phyloP scores from a whole-genome alignment of 2,113 vertebrate genomes.

The rabbit (Oryctolagus cuniculus) region DNA sequence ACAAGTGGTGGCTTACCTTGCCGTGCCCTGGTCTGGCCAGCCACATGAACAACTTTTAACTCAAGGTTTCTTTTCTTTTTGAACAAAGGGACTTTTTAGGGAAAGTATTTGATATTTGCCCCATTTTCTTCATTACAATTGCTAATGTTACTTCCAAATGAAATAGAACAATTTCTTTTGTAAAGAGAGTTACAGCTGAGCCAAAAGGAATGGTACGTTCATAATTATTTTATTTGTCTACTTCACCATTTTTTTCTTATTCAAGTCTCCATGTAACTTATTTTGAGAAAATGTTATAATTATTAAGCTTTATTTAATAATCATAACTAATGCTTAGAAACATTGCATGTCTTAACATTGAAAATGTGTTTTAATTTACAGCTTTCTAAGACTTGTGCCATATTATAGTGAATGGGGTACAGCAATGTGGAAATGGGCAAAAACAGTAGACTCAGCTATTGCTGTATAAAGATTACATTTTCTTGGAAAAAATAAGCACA shows the following conservation, averaged over 20 bases:
- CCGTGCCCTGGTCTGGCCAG: too few species aligned
- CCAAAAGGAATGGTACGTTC: neutral
- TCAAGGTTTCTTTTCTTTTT: neutral
- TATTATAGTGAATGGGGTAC: neutral
- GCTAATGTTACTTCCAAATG: constrained; percentile 4
- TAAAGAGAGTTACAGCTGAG: neutral
- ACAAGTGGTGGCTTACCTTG: too few species aligned
- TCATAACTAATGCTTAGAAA: neutral
- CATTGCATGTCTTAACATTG: neutral
- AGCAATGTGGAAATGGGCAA: neutral
- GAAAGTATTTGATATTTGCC: neutral
- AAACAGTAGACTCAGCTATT: neutral
- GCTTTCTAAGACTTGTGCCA: neutral
- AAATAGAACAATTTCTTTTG: constrained; percentile 25
- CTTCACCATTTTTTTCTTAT: neutral
- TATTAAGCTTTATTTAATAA: constrained; percentile 17
- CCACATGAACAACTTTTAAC: neutral
- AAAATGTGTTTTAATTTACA: constrained; percentile 11
- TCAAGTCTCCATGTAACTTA: neutral
- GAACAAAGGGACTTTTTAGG: neutral
- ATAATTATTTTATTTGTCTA: neutral
- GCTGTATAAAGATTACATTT: neutral
- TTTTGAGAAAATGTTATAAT: constrained; percentile 24
- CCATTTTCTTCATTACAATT: neutral
- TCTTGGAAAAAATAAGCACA: neutral